Base-by-base conservation (phyloP, 2,113 vertebrate genomes). In the Coregonus clupeaformis region DNA sequence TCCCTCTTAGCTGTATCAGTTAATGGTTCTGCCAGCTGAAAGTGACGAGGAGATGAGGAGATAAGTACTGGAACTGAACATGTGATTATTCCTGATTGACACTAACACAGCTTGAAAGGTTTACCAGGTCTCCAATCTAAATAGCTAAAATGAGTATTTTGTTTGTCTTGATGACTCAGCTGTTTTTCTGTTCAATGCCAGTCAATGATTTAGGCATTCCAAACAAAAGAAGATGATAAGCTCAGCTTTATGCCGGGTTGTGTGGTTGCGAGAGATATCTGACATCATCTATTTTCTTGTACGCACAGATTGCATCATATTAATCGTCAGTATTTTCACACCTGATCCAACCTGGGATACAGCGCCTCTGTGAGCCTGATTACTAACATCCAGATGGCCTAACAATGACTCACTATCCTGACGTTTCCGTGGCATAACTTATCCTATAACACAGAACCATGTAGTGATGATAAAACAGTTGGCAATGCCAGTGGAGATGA, bases 331-430 rank as follows among this genome's bases (percentile, higher is more conserved):
- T 32, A 49, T 69, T 12, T 69, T 75, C 49, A 73, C 75, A 82
- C 84, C 76, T 67, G 75, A 81, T 79, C 83, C 66, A 80, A 82
- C 84, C 59, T 62, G 87, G 89, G 87, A 87, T 11, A 90, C 79
- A 84, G 84, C 87, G 90, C 83, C 82, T 42, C 36, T 83, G 74
- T 55, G 74, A 83, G 82, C 87, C 80, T 85, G 84, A 82, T 9
- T 42, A 9, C 36, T 42, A 42, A 42, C 36, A 42, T 42, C 36
- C 36, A 42, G 36, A 42, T 42, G 36, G 36, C 36, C 36, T 0
- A 42, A 42, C 36, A 11, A 42, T 42, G 36, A 42, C 36, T 42
- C 6, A 42, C 36, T 42, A 42, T 42, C 36, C 36, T 11, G 36
- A 11, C 36, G 36, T 42, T 42, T 42, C 36, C 7, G 7, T 42